Evolutionary conservation across 1,140 invertebrate species (phyloP).

Genomic region (Drosophila sproati): DNA sequence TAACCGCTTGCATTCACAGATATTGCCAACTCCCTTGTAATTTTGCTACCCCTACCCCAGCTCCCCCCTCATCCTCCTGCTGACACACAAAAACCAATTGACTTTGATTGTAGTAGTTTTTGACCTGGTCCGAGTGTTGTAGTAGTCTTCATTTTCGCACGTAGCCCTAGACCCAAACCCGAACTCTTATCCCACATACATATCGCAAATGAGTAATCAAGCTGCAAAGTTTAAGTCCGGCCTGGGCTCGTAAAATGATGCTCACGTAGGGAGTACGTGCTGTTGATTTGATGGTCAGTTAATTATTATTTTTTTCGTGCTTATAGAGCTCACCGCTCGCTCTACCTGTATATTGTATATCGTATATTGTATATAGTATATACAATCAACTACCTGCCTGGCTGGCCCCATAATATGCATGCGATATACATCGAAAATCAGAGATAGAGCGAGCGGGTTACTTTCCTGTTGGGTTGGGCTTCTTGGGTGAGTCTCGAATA

Average conservation of each 20-base stretch:
- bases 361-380: background rate
- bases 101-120: conserved; percentile 68
- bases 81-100: conserved; percentile 13
- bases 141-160: conserved; percentile 75
- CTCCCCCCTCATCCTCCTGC: no score
- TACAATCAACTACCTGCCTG: background rate
- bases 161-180: conserved; percentile 45
- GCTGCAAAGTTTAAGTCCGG: conserved; percentile 2
- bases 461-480: conserved; percentile 22
- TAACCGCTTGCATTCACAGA: conserved; percentile 42
- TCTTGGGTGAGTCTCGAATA: conserved; percentile 31
- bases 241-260: conserved; percentile 62
- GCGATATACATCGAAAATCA: conserved; percentile 55
- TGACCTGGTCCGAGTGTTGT: conserved; percentile 49
- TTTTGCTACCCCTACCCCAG: background rate
- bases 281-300: conserved; percentile 82
- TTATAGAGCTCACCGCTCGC: conserved; percentile 62
- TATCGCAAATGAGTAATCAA: conserved; percentile 67
- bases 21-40: background rate
- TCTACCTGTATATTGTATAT: conserved; percentile 8
- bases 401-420: conserved; percentile 45
- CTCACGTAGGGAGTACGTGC: conserved; percentile 77
- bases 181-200: conserved; percentile 60
- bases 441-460: conserved; percentile 31
- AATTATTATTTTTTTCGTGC: conserved; percentile 80